Base-by-base conservation (phyloP, 2,888 invertebrate genomes). In the Eutolmus rufibarbis region DNA sequence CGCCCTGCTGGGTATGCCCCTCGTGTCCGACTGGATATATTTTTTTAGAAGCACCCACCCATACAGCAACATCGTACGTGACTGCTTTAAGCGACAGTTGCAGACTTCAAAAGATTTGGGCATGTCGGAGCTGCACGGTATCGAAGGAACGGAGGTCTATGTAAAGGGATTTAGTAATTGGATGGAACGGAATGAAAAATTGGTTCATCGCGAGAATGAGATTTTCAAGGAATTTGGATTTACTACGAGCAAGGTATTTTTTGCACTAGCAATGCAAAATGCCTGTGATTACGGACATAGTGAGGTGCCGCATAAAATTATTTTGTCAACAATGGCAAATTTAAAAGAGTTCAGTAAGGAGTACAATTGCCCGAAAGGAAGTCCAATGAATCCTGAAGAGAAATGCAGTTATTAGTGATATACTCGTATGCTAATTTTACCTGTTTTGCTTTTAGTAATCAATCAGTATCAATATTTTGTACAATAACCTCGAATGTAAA, bases 81-180 rank as follows among this genome's bases (percentile, higher is more conserved):
- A 82, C 28, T 82, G 82, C 23, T 82, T 82, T 19, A 57, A 82
- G 57, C 34, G 40, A 7, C 82, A 82, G 34, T 19, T 82, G 8
- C n/a, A 82, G 14, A 57, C 57, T 37, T 57, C 82, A 28, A 82
- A 82, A 12, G 66, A 82, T 5, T 31, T 82, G 3, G 82, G 56
- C 3, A 82, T 37, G n/a, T 57, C 37, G 34, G 82, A 82, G 9
- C 19, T 82, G 46, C 66, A 82, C 57, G 82, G 82, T 5, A 82
- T 82, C 37, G 82, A 82, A 82, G 82, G 82, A 66, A 82, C 82
- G 3, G 82, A 82, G 23, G 51, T 82, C 0, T 82, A 82, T 19
- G 82, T 82, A 2, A 82, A 66, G 14, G 57, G 82, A 28, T 82
- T 57, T n/a, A 66, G 34, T n/a, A 51, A 57, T 37, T 82, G 82